These are phyloP conservation scores for Plecturocebus donacophilus DNA, from an alignment of 2,113 vertebrate species.

Conservation along the genomic window DNA sequence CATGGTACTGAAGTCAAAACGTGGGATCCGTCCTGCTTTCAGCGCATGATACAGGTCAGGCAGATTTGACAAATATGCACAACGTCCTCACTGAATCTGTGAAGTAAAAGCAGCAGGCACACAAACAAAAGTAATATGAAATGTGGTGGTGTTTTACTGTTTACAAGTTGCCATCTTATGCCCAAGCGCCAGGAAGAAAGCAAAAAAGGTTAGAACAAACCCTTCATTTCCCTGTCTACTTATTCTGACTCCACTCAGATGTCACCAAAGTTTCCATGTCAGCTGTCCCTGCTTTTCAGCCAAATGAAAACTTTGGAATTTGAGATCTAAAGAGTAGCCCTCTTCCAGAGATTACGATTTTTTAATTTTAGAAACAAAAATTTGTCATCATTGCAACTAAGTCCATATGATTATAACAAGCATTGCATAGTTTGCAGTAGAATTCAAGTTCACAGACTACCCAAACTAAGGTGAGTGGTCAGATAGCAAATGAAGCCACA, in stretches of 20 bases:
- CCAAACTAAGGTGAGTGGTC: not conserved
- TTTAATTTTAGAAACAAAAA: slow-evolving; percentile 33
- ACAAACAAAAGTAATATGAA: slow-evolving; percentile 45
- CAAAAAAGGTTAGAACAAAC: not conserved
- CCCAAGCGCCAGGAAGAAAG: not conserved
- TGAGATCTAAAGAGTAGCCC: not conserved
- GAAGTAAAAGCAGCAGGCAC: slow-evolving; percentile 28
- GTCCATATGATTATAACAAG: not conserved
- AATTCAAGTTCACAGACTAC: slow-evolving; percentile 2
- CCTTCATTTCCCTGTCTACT: not conserved
- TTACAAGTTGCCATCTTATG: not conserved
- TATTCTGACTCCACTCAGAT: slow-evolving; percentile 22
- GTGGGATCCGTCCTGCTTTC: not conserved
- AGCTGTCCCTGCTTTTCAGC: not conserved
- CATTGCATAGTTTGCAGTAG: not conserved
- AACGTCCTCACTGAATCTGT: not conserved
- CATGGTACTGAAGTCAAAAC: not conserved
- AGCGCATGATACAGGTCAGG: not conserved
- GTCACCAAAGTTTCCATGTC: not conserved
- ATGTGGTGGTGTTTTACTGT: not conserved
- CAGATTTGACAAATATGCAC: not conserved
- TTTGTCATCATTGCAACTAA: not conserved
- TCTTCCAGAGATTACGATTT: not conserved
- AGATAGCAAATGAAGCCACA: not conserved
- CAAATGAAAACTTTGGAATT: slow-evolving; percentile 21